phyloP scores from a whole-genome alignment of 2,888 invertebrate species.

The Tyria jacobaeae region DNA sequence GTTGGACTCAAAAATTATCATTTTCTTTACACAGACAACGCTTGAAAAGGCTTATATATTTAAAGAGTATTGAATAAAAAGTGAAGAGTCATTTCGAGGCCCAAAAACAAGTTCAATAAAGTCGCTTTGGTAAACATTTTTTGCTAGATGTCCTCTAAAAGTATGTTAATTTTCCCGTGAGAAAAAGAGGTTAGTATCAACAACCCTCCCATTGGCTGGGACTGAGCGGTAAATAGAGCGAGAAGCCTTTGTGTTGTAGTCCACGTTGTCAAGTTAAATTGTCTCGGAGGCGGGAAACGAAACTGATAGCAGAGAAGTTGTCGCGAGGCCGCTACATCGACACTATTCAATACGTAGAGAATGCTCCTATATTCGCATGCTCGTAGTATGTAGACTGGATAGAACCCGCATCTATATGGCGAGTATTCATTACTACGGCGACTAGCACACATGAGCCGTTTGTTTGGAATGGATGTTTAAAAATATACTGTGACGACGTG shows the following conservation, averaged over 20 bases:
- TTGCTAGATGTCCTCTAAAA: conserved; percentile 11
- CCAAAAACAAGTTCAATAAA: conserved; percentile 5
- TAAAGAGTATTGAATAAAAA: background rate
- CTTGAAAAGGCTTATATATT: background rate
- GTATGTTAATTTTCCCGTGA: conserved; percentile 34
- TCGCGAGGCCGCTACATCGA: conserved; percentile 74
- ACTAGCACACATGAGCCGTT: conserved; percentile 21
- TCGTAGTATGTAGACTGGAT: conserved; percentile 28
- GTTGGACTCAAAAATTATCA: background rate
- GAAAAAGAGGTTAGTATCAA: conserved; percentile 61
- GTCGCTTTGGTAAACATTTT: conserved; percentile 2
- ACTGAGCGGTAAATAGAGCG: conserved; percentile 77
- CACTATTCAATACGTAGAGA: conserved; percentile 72
- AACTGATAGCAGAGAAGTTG: conserved; percentile 84
- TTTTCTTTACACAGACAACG: background rate
- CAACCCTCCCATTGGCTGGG: conserved; percentile 62
- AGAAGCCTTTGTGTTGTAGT: conserved; percentile 78
- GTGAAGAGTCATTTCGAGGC: background rate
- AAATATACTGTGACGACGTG: background rate
- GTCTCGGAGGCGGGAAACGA: conserved; percentile 82
- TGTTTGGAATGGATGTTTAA: conserved; percentile 6
- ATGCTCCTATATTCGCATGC: conserved; percentile 41
- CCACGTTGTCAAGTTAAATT: conserved; percentile 85
- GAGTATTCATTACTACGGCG: conserved; percentile 30
- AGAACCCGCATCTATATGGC: conserved; percentile 35